Base-by-base conservation (phyloP, 2,888 invertebrate species). In the Ophion costatus region DNA sequence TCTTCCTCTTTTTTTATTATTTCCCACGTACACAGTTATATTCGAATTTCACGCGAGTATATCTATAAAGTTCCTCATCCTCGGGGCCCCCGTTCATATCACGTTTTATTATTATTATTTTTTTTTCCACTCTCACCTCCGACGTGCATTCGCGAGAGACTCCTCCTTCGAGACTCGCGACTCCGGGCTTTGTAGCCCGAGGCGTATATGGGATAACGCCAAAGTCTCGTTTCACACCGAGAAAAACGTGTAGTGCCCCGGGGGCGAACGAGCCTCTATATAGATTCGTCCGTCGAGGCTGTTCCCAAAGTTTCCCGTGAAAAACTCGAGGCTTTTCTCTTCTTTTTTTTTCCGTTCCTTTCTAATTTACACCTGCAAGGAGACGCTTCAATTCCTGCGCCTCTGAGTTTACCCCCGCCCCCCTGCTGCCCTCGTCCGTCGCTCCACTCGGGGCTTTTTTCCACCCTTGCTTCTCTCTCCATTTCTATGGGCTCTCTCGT, bases 301-400 rank as follows among this genome's bases (percentile, higher is more conserved):
- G 70, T 80, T 81, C 64, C 70, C 14, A 81, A 87, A 85, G 70
- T 87, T 86, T 87, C 6, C 20, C 80, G 73, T 51, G 66, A 80
- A 80, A 82, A 76, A 83, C 80, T 82, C 63, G 56, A 69, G 66
- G 22, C 59, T 70, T 78, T 83, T 70, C 67, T 74, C 24, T 74
- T 66, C n/a, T 14, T 77, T 82, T 59, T 14, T 67, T 69, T 80
- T 17, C 42, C 29, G 17, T 45, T 69, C 74, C 24, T 90, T 90
- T 90, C 90, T 90, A 91, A 91, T 92, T 92, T 91, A 91, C 91
- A 90, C 90, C 88, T 88, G 87, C 86, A 87, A 88, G 87, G 86
- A 88, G 87, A 85, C 86, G 87, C 89, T 56, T 76, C 66, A 33
- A 66, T 76, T 76, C 38, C 51, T 56, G 64, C 56, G 33, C 89